Conservation (phyloP, 2,888 invertebrate genomes). For the Agonopterix arenella region DNA sequence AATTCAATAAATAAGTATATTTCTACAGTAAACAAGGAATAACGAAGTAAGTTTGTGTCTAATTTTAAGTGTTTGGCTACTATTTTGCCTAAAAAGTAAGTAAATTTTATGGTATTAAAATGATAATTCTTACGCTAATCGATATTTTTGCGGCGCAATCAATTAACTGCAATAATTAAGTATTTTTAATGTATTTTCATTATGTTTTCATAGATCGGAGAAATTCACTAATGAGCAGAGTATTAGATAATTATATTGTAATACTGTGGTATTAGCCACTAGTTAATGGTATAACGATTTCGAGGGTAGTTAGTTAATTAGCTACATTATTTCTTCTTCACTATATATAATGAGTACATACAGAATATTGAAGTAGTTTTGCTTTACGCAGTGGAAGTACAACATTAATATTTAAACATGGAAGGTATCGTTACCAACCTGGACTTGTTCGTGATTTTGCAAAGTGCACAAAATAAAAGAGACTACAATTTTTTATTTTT, state of each 20-base stretch:
- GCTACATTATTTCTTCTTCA: background rate
- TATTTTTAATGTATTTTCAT: background rate
- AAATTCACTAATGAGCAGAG: background rate
- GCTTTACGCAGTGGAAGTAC: background rate
- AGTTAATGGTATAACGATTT: background rate
- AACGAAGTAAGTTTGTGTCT: no score
- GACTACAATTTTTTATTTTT: background rate
- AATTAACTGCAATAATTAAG: background rate
- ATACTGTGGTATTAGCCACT: background rate
- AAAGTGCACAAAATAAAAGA: background rate
- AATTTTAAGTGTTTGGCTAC: no score
- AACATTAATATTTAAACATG: background rate
- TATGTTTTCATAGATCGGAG: no score
- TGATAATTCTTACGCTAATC: background rate
- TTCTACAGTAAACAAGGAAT: no score
- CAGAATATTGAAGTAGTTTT: background rate
- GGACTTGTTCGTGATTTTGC: conserved; percentile 1
- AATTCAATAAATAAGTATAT: no score
- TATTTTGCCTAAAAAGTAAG: background rate
- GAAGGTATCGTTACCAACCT: conserved; percentile 1
- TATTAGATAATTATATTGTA: background rate
- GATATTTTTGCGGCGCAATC: background rate
- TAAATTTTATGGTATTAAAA: background rate
- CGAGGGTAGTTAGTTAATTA: background rate
- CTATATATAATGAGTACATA: background rate